Base-by-base conservation (phyloP, 2,113 vertebrate species). In the Protomyctophum bolini region DNA sequence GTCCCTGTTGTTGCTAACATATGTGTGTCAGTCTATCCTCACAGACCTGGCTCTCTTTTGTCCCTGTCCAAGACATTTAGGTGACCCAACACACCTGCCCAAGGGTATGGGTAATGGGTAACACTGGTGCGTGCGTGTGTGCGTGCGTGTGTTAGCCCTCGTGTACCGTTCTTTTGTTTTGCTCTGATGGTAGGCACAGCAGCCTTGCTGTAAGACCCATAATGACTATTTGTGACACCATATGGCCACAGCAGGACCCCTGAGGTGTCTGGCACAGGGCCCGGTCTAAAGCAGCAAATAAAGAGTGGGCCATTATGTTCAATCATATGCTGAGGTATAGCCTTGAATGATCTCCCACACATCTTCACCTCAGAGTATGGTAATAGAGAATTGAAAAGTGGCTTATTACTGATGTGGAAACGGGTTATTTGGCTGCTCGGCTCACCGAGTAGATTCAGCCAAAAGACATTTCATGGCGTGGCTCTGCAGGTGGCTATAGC, bases 231-330 rank as follows among this genome's bases (percentile, higher is more conserved):
- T 87, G 79, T 69, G 76, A 83, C 77, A 84, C 84, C 90, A 89
- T 91, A 87, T 91, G 90, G 76, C 86, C 86, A 76, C 69, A 29
- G 86, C 86, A 79, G 83, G 85, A 85, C 68, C 79, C 83, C 87
- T 81, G 77, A 82, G 80, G 86, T 80, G 79, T 62, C 76, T 90
- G 88, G 87, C 84, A 87, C 21, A 72, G 68, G 51, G 85, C 88
- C 90, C 76, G 80, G 76, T 91, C 77, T 74, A 70, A 83, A 88
- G 76, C 84, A 81, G 85, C 82, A 86, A 86, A 87, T 87, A 88
- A 90, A 91, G 87, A 90, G 87, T 86, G 83, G 87, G 56, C 83
- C 85, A 90, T 89, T 91, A 89, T 89, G 88, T 81, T 90, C 82
- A 87, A 89, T 87, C 83, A 82, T 90, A 90, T 86, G 86, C 83